Percentiles rank a stretch among this genome's conserved stretches.
phyloP scores from a whole-genome alignment of 1,140 invertebrate species.

The Venturia canescens region DNA sequence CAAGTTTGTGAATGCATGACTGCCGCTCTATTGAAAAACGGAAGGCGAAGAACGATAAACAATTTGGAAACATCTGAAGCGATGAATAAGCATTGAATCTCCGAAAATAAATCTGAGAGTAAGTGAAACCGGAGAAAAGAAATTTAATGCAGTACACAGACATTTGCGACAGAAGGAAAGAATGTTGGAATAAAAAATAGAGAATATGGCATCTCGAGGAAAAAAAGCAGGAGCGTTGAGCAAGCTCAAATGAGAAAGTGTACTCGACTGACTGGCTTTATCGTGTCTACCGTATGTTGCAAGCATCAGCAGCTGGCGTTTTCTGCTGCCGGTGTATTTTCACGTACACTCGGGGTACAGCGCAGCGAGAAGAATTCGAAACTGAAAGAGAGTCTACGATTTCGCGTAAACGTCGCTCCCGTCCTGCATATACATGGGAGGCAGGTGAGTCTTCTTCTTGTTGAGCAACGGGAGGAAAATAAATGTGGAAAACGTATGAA shows the following conservation, averaged over 20 bases:
- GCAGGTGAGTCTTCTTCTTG: background rate
- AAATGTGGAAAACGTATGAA: constrained; percentile 20
- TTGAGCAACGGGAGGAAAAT: background rate
- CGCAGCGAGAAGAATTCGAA: background rate
- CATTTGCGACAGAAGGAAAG: no score
- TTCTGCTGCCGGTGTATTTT: background rate
- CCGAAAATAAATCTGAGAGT: no score
- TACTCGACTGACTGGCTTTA: constrained; percentile 7
- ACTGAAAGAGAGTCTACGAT: constrained; percentile 13
- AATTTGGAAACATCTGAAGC: no score
- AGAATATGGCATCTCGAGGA: background rate
- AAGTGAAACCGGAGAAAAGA: no score
- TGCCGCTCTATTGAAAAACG: no score
- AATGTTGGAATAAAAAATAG: background rate
- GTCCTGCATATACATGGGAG: background rate
- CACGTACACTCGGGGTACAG: background rate
- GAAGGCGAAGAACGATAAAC: no score
- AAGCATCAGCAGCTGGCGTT: constrained; percentile 3
- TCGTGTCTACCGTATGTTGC: constrained; percentile 16
- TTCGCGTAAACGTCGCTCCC: background rate
- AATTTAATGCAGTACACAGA: no score
- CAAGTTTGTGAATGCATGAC: no score
- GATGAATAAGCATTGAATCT: no score
- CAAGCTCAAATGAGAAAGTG: constrained; percentile 18
- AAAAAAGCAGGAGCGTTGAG: constrained; percentile 1